phyloP scores from a whole-genome alignment of 2,797 vertebrate genomes.

The Pagetopsis macropterus region DNA sequence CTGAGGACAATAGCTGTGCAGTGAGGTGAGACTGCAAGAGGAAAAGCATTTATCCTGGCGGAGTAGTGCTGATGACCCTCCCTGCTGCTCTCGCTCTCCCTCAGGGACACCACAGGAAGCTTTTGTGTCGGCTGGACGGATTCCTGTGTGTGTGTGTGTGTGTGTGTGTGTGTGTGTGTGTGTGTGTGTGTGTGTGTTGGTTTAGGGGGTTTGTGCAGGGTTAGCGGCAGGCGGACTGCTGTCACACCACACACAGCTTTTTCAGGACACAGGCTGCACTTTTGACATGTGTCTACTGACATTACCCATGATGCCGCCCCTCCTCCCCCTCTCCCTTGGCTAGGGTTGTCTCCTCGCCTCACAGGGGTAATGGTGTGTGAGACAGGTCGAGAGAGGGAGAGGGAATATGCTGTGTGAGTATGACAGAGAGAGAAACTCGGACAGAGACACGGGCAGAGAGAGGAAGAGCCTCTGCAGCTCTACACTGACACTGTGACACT shows the following conservation, averaged over 20 bases:
- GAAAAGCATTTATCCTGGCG: conserved; percentile 77
- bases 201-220: conserved; percentile 17
- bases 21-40: conserved; percentile 72
- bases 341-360: conserved; percentile 75
- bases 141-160: not conserved
- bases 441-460: conserved; percentile 28
- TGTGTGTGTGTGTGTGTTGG: not conserved
- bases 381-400: conserved; percentile 70
- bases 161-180: not conserved
- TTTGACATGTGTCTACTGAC: conserved; percentile 82
- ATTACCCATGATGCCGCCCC: conserved; percentile 75
- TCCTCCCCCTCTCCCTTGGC: conserved; percentile 51
- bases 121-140: conserved; percentile 68
- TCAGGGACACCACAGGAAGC: conserved; percentile 66
- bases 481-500: conserved; percentile 7
- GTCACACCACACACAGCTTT: conserved; percentile 79
- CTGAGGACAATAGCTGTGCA: conserved; percentile 74
- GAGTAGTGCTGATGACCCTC: conserved; percentile 76
- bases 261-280: conserved; percentile 78
- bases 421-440: conserved; percentile 36
- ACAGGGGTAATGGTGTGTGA: conserved; percentile 81
- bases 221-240: conserved; percentile 64
- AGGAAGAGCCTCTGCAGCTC: conserved; percentile 33
- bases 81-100: conserved; percentile 66
- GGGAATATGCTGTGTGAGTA: conserved; percentile 51